phyloP scores from a whole-genome alignment of 2,888 invertebrate species.

The Rhodophaea formosa region DNA sequence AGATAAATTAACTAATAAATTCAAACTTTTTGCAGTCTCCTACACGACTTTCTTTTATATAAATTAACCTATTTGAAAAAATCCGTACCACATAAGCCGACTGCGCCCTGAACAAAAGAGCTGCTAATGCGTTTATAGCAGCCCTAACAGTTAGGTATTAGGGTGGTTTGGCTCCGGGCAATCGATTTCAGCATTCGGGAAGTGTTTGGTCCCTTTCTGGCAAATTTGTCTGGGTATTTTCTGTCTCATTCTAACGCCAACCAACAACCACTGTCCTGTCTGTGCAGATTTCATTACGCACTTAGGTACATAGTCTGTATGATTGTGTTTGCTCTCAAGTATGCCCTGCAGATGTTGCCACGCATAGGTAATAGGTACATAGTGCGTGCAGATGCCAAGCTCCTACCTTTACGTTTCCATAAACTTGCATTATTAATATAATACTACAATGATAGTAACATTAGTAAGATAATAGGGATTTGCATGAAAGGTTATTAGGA shows the following conservation, averaged over 20 bases:
- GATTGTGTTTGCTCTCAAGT: not conserved
- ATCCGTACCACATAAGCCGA: no score
- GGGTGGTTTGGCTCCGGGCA: conserved; percentile 56
- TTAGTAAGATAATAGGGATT: no score
- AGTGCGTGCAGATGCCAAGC: not conserved
- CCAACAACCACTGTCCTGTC: conserved; percentile 52
- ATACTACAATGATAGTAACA: no score
- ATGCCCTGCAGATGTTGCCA: not conserved
- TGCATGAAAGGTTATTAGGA: no score
- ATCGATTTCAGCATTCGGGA: conserved; percentile 73
- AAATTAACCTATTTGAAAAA: no score
- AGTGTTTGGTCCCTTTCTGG: conserved; percentile 50
- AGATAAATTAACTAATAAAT: no score
- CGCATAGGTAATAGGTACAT: not conserved
- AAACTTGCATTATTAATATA: no score
- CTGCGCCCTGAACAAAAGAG: not conserved
- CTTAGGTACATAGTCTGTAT: conserved; percentile 20
- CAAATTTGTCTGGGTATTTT: conserved; percentile 34
- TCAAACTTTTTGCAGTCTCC: no score
- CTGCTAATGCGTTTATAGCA: conserved; percentile 34
- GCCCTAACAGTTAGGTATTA: conserved; percentile 57
- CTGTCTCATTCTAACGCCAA: conserved; percentile 46
- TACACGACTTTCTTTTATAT: no score
- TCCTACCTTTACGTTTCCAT: no score
- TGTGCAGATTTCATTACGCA: conserved; percentile 59